Base-by-base conservation (phyloP, 2,888 invertebrate genomes). In the Melikaiella ostensackeni region DNA sequence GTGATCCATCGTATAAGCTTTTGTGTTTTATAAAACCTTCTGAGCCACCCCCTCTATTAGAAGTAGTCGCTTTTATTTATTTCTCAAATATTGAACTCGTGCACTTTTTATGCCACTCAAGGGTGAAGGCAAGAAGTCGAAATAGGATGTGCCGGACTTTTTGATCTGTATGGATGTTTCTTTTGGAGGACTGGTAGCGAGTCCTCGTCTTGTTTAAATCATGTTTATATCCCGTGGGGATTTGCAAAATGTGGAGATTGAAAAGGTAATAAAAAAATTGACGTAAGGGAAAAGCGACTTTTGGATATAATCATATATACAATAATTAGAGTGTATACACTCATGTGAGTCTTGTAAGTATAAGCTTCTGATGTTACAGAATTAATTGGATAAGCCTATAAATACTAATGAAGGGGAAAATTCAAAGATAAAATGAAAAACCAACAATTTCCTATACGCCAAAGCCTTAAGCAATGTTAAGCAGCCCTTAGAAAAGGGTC, bases 21-120 rank as follows among this genome's bases (percentile, higher is more conserved):
- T 88, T 86, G 85, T 86, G 82, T 83, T 87, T 85, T 84, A 84
- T 86, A 86, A 87, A 86, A 89, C 83, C 82, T 76, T 77, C 76
- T 73, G 38, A 24, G 38, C 38, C 74, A 70, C 79, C 79, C 46
- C 46, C 57, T 64, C 42, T 75, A 55, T 62, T 16, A 62, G 30
- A 33, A 77, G 61, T 46, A 38, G 74, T 64, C 74, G 77, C 82
- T 80, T 83, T 82, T 88, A 86, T 89, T 88, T 88, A 85, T 87
- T 86, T 85, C 84, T 83, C 86, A 89, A 89, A 89, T 87, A 89
- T 88, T 86, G 86, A 62, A 62, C 61, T 46, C 61, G 61, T 75
- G 46, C 42, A 70, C 38, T 75, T 62, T 61, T 75, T 75, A 42
- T 75, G 59, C 74, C 59, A 38, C 35, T 50, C 38, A 57, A 74